Percentiles rank a stretch among this genome's conserved stretches.
Conservation (phyloP, 2,888 invertebrate species). For the Lepidochrysops patricia region DNA sequence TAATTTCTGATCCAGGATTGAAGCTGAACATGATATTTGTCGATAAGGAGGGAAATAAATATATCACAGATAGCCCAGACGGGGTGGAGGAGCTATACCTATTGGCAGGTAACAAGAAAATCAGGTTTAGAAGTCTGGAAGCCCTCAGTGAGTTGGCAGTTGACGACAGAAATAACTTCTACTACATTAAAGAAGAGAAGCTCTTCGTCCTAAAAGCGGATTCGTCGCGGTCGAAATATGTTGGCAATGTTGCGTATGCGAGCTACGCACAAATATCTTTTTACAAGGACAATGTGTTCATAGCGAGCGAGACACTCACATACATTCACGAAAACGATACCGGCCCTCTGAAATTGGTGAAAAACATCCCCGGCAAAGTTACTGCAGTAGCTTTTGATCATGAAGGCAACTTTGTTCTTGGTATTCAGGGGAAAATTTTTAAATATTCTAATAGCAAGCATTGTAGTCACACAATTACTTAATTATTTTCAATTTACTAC, state of each 20-base stretch:
- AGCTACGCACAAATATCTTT: constrained; percentile 54
- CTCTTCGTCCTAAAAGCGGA: constrained; percentile 44
- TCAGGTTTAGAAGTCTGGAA: constrained; percentile 40
- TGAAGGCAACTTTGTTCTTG: constrained; percentile 45
- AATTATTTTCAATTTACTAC: constrained; percentile 3
- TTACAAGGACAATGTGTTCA: constrained; percentile 41
- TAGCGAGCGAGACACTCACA: constrained; percentile 45
- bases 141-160: constrained; percentile 50
- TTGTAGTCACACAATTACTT: constrained; percentile 34
- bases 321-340: constrained; percentile 52
- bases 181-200: constrained; percentile 47
- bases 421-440: constrained; percentile 42
- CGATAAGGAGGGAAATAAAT: constrained; percentile 55
- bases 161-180: constrained; percentile 53
- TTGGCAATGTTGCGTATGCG: constrained; percentile 43
- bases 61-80: constrained; percentile 45
- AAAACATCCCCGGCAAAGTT: constrained; percentile 42
- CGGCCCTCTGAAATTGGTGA: constrained; percentile 38
- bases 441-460: constrained; percentile 43
- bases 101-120: constrained; percentile 44
- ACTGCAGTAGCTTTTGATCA: constrained; percentile 54
- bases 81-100: constrained; percentile 51
- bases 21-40: constrained; percentile 50
- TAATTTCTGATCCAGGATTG: constrained; percentile 35
- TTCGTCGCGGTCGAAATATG: constrained; percentile 34